These are phyloP conservation scores for Oedothorax gibbosus DNA, from an alignment of 1,140 invertebrate genomes.

Conservation along the genomic window DNA sequence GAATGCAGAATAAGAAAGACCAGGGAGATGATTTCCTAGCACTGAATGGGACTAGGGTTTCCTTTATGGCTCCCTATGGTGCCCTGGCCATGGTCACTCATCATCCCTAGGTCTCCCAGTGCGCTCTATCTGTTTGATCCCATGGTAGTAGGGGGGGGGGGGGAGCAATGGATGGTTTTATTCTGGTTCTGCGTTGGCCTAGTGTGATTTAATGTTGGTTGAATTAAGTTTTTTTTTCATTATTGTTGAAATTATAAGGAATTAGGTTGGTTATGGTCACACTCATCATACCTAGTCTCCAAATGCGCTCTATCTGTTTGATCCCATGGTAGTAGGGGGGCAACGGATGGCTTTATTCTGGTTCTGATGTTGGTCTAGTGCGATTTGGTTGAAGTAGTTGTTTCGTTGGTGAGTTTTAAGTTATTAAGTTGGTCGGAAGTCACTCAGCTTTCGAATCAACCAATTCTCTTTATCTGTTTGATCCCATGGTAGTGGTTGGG, in stretches of 20 bases:
- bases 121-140: slow-evolving; percentile 10
- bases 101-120: slow-evolving; percentile 17
- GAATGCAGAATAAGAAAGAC: slow-evolving; percentile 55
- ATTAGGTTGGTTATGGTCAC: slow-evolving; percentile 26
- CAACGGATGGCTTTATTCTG: not conserved
- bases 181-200: not conserved
- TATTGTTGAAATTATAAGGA: not conserved
- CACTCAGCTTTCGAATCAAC: too few species aligned
- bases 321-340: not conserved
- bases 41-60: slow-evolving; percentile 54
- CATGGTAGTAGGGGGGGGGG: not conserved
- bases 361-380: slow-evolving; percentile 12
- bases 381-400: not conserved
- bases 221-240: not conserved
- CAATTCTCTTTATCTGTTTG: too few species aligned
- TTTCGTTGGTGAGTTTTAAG: too few species aligned
- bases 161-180: not conserved
- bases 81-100: slow-evolving; percentile 40
- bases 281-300: slow-evolving; percentile 33
- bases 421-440: too few species aligned
- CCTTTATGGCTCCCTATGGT: slow-evolving; percentile 55
- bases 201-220: not conserved
- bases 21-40: slow-evolving; percentile 53
- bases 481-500: too few species aligned
- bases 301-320: slow-evolving; percentile 2